Evolutionary conservation across 2,113 vertebrate genomes (phyloP).

Genomic region (Paracanthobrama guichenoti): DNA sequence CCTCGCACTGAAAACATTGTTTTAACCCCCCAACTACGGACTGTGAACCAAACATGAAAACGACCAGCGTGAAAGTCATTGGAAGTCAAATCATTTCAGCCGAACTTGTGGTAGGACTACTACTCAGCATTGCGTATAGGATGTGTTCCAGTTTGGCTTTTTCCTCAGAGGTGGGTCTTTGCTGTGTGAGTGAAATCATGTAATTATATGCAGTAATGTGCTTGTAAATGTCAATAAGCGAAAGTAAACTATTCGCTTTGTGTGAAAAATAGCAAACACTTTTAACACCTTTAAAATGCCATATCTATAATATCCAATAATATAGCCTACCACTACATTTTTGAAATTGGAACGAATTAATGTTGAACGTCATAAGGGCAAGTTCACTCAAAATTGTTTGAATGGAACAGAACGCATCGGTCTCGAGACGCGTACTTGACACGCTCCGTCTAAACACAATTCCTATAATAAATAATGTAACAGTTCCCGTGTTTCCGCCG

Average conservation of each 20-base stretch:
- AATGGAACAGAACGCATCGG: neutral
- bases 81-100: constrained; percentile 46
- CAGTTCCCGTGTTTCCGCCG: too few relatives aligned
- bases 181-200: neutral
- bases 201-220: neutral
- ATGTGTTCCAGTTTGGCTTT: constrained; percentile 25
- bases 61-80: neutral
- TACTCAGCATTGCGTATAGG: constrained; percentile 27
- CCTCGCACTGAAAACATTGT: neutral
- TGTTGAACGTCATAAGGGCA: neutral
- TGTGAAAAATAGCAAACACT: neutral
- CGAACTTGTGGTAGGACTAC: constrained; percentile 38
- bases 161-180: constrained; percentile 38
- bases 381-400: neutral
- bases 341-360: neutral
- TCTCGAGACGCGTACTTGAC: neutral
- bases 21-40: neutral
- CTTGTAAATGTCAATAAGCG: neutral
- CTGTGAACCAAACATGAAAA: neutral
- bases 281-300: neutral
- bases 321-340: neutral
- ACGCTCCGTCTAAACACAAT: neutral
- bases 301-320: neutral
- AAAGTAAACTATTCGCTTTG: neutral
- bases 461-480: too few relatives aligned